Evolutionary conservation across 1,140 invertebrate species (phyloP).

Genomic region (Cylas formicarius): DNA sequence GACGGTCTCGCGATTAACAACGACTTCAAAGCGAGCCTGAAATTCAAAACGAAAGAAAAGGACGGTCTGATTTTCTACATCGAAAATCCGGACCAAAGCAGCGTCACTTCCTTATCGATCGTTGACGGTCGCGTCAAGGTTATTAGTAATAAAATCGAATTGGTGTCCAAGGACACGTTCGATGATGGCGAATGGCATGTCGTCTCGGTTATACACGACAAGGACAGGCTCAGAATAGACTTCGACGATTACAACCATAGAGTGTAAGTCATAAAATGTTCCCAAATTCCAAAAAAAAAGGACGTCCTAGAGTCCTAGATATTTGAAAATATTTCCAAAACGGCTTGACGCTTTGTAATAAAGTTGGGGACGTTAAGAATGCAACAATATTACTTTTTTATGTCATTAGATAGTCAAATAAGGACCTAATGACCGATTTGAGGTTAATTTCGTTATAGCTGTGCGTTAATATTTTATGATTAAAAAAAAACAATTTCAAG

Average conservation of each 20-base stretch:
- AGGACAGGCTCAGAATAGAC: slow-evolving; percentile 57
- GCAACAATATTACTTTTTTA: too few relatives aligned
- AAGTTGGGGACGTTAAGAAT: too few relatives aligned
- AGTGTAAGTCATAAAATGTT: slow-evolving; percentile 44
- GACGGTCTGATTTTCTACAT: slow-evolving; percentile 75
- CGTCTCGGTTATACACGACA: slow-evolving; percentile 71
- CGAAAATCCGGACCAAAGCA: slow-evolving; percentile 54
- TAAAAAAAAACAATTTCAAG: too few relatives aligned
- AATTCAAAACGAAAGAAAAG: slow-evolving; percentile 75
- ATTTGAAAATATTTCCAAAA: too few relatives aligned
- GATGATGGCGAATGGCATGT: slow-evolving; percentile 92
- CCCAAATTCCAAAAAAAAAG: neutral
- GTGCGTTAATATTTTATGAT: too few relatives aligned
- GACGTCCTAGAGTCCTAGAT: too few relatives aligned
- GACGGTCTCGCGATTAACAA: slow-evolving; percentile 51
- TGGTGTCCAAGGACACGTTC: slow-evolving; percentile 57
- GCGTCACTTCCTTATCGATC: slow-evolving; percentile 60
- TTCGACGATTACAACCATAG: slow-evolving; percentile 75
- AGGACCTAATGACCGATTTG: too few relatives aligned
- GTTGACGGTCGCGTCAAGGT: slow-evolving; percentile 62
- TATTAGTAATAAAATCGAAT: slow-evolving; percentile 56
- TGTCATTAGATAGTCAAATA: too few relatives aligned
- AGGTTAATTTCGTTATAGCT: too few relatives aligned
- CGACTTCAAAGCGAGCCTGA: slow-evolving; percentile 70
- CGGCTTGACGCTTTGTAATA: too few relatives aligned